Conservation (phyloP, 2,797 vertebrate species). For the Pseudochirops cupreus region DNA sequence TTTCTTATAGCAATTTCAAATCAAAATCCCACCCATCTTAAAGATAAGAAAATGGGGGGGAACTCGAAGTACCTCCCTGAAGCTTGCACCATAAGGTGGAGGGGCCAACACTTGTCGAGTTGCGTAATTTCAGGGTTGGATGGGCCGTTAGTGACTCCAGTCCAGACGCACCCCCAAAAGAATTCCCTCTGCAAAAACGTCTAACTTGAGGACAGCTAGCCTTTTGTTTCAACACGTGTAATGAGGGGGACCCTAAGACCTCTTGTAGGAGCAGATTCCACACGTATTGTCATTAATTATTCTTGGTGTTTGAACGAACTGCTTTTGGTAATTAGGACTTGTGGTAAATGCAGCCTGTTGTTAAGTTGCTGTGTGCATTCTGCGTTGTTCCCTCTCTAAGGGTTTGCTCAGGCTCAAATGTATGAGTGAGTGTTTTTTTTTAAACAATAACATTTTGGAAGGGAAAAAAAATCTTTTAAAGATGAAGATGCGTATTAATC, state of each 20-base stretch:
- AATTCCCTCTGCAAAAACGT: neutral
- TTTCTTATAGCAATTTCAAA: neutral
- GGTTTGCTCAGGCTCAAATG: neutral
- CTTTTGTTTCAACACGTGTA: neutral
- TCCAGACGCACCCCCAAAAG: neutral
- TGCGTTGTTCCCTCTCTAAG: neutral
- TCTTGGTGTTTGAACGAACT: neutral
- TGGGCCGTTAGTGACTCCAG: neutral
- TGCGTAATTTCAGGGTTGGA: neutral
- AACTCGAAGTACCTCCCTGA: neutral
- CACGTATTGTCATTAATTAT: neutral
- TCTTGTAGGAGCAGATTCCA: neutral
- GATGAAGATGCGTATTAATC: neutral
- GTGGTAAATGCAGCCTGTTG: neutral
- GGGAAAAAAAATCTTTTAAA: conserved; percentile 42
- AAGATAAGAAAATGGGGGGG: neutral
- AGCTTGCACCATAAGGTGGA: neutral
- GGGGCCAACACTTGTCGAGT: neutral
- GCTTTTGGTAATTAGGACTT: neutral
- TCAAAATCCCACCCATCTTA: neutral
- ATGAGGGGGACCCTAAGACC: neutral
- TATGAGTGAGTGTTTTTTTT: conserved; percentile 10
- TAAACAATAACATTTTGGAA: conserved; percentile 38
- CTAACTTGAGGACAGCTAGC: neutral
- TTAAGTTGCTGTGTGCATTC: neutral